These are phyloP conservation scores for Isotomurus palustris DNA, from an alignment of 2,888 invertebrate genomes.

Conservation along the genomic window DNA sequence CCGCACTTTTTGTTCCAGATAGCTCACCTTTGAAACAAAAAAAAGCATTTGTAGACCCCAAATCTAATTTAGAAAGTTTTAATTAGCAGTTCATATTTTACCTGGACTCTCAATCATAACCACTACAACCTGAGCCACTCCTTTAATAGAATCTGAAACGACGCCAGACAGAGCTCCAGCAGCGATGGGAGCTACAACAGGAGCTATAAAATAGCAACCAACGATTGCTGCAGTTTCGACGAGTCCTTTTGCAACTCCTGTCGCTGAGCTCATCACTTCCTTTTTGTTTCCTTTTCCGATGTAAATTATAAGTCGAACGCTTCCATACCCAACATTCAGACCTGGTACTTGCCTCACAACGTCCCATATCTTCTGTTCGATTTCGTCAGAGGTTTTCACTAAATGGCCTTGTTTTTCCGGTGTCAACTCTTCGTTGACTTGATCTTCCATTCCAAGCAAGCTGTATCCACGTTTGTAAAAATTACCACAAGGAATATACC, in stretches of 20 bases:
- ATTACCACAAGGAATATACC: too few relatives aligned
- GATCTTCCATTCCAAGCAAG: too few relatives aligned
- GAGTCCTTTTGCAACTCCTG: slow-evolving; percentile 21
- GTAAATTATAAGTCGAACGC: slow-evolving; percentile 21
- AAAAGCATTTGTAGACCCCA: too few relatives aligned
- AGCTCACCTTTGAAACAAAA: too few relatives aligned
- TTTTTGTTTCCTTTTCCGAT: slow-evolving; percentile 23
- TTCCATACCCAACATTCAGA: slow-evolving; percentile 30
- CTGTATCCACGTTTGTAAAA: too few relatives aligned
- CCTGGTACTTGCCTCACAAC: slow-evolving; percentile 21
- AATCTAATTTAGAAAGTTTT: neutral
- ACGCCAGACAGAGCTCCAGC: slow-evolving; percentile 26
- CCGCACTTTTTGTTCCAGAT: neutral
- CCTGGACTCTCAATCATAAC: slow-evolving; percentile 20
- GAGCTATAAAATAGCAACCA: slow-evolving; percentile 16
- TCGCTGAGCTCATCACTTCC: slow-evolving; percentile 16
- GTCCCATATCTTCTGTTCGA: slow-evolving; percentile 31
- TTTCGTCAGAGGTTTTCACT: slow-evolving; percentile 4
- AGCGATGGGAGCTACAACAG: slow-evolving; percentile 19
- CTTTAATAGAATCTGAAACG: slow-evolving; percentile 21
- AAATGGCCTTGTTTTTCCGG: too few relatives aligned
- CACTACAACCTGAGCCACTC: slow-evolving; percentile 14
- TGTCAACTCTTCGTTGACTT: too few relatives aligned
- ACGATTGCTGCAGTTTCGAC: slow-evolving; percentile 20
- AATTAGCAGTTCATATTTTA: neutral